A percentile compares a stretch with the other conserved stretches of the same genome.
These are phyloP conservation scores for Chloroceryle inda DNA, from an alignment of 2,797 vertebrate species.

Conservation along the genomic window DNA sequence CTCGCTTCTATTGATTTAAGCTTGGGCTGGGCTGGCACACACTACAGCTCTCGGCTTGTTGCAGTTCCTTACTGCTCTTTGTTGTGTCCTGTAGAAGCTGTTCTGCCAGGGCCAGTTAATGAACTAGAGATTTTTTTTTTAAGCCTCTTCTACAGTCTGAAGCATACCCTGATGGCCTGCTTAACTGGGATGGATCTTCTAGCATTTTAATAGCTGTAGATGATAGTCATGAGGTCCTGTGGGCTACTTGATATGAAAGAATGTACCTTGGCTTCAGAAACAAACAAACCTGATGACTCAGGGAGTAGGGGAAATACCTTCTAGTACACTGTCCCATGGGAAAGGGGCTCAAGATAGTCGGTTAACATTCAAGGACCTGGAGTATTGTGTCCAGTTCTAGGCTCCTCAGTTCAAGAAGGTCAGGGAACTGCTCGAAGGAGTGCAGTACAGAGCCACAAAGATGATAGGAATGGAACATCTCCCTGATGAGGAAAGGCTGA, in stretches of 20 bases:
- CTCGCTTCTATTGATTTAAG: not conserved
- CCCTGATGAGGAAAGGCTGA: too few relatives aligned
- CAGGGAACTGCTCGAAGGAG: too few relatives aligned
- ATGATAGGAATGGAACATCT: too few relatives aligned
- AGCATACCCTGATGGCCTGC: not conserved
- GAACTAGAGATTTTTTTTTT: not conserved
- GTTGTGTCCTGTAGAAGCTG: not conserved
- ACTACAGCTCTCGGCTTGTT: not conserved
- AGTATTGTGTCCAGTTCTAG: too few relatives aligned
- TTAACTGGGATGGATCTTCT: not conserved
- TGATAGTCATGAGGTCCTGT: not conserved
- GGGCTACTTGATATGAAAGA: not conserved
- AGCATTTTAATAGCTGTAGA: not conserved
- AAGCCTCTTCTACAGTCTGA: not conserved
- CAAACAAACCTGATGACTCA: not conserved
- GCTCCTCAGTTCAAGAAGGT: too few relatives aligned
- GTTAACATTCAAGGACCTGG: too few relatives aligned
- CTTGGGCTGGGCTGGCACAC: not conserved
- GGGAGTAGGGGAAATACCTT: not conserved
- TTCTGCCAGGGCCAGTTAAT: not conserved
- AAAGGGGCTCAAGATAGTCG: too few relatives aligned
- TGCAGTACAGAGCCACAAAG: too few relatives aligned
- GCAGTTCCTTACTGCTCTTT: not conserved
- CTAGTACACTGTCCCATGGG: too few relatives aligned
- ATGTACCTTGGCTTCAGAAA: not conserved